Evolutionary conservation across 92 coral and sea anemone species (phyloP), one percentile per base, ranked within the genome.

Genomic region (Heliopora coerulea): DNA sequence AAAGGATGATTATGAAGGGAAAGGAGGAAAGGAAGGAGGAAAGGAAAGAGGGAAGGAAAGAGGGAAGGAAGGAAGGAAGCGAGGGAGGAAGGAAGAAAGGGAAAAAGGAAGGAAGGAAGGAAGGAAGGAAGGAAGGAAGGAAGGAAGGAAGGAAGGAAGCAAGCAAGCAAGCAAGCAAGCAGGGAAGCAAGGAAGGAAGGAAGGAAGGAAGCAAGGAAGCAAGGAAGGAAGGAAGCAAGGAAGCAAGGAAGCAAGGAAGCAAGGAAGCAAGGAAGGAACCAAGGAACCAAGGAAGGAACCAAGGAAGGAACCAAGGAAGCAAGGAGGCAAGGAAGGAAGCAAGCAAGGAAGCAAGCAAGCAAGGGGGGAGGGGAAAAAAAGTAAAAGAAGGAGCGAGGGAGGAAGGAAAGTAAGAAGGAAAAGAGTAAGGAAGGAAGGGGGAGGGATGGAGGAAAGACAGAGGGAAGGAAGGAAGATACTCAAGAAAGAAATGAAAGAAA

Each of bases 1-100:
- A n/a, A n/a, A n/a, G n/a, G n/a, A n/a, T n/a, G n/a, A n/a, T n/a
- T n/a, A n/a, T n/a, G n/a, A n/a, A n/a, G 14, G 52, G n/a, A 6
- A 6, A 6, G 14, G 10, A n/a, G n/a, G n/a, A n/a, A 5, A 50
- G 5, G 58, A 5, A 50, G 58, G 7, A 5, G 26, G 6, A 3
- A 50, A 23, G 4, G 58, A 17, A 17, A 17, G 7, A 50, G 3
- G 17, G 58, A 50, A 50, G 20, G 19, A 17, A 50, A 50, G 58
- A 50, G 17, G 58, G 58, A 50, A 50, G 58, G 58, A 50, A 50
- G 58, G 58, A 50, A 50, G 58, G n/a, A n/a, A n/a, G n/a, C n/a
- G n/a, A n/a, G n/a, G n/a, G n/a, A n/a, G n/a, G n/a, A n/a, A n/a
- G n/a, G 58, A 50, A 50, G 58, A 23, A 50, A 5, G 19, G 58